Base-by-base conservation (phyloP, 2,797 vertebrate genomes). In the Hephaestus fuliginosus region DNA sequence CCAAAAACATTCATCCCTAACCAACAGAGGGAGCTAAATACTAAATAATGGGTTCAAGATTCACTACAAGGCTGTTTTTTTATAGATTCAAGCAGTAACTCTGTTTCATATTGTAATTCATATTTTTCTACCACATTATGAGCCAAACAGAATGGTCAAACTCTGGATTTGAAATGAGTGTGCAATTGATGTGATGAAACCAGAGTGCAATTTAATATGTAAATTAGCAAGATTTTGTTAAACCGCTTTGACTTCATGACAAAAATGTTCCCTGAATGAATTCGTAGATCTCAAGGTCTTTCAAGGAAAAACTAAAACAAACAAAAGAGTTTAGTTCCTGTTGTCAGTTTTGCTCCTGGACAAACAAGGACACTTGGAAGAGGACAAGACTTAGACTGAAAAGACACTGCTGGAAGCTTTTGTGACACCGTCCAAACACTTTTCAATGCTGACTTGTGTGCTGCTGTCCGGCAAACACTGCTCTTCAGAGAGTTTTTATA, bases 11-110 rank as follows among this genome's bases (percentile, higher is more conserved):
- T 14, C n/a, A 49, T 22, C 60, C 2, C 36, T 73, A 67, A 71
- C 94, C 95, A 95, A 81, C 83, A 95, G 95, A 88, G 92, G 95
- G 95, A 22, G 84, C 79, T 92, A 92, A 71, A 86, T 68, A 58
- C 91, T 86, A 86, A 88, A 58, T 28, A 80, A 91, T 86, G 63
- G 9, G 11, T n/a, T 52, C 0, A 4, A 22, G 62, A 64, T 39
- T 70, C 4, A 48, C 58, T 25, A 46, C 57, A 51, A 46, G 41
- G 33, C 30, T 41, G 20, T 7, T 36, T 28, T 28, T 49, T 70
- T 43, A 39, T n/a, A 58, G 33, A 68, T 62, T 30, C 30, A 33
- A 48, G 12, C 46, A 72, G 72, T 56, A 63, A 63, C 57, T 60
- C 44, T 56, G 53, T 33, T 64, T 71, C 30, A 65, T 48, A 76